Evolutionary conservation across 2,113 vertebrate species (phyloP).

Genomic region (Eidolon helvum): DNA sequence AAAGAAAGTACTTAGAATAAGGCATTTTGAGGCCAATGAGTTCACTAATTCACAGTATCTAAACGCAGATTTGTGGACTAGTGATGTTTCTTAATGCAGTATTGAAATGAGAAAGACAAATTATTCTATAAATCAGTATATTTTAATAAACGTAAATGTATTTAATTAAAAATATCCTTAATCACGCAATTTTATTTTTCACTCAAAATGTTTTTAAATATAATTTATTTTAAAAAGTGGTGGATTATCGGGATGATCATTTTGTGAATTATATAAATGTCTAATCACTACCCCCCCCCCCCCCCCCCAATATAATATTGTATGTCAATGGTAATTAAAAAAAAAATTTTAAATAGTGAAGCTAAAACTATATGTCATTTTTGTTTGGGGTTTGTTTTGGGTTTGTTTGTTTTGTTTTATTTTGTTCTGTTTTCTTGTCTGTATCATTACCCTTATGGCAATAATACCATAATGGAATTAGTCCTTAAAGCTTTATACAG

Average conservation of each 20-base stretch:
- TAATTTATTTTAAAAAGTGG: neutral
- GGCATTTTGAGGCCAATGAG: neutral
- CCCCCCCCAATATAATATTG: neutral
- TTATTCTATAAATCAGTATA: neutral
- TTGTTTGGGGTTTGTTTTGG: neutral
- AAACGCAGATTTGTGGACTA: neutral
- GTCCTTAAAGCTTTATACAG: neutral
- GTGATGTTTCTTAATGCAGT: neutral
- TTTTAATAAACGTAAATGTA: neutral
- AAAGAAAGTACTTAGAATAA: constrained; percentile 27
- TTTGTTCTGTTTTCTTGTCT: neutral
- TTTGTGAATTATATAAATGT: neutral
- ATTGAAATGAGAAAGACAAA: neutral
- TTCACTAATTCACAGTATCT: neutral
- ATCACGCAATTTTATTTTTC: neutral
- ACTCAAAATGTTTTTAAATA: neutral
- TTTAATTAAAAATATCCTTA: neutral
- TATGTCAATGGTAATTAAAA: neutral
- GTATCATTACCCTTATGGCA: neutral
- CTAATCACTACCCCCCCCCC: too few species aligned
- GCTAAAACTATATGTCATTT: neutral
- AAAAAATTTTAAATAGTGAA: too few species aligned
- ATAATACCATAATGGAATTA: neutral
- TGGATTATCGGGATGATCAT: too few species aligned
- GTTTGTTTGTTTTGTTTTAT: neutral